Evolutionary conservation across 2,888 invertebrate genomes (phyloP).

Genomic region (Xanthia icteritia): DNA sequence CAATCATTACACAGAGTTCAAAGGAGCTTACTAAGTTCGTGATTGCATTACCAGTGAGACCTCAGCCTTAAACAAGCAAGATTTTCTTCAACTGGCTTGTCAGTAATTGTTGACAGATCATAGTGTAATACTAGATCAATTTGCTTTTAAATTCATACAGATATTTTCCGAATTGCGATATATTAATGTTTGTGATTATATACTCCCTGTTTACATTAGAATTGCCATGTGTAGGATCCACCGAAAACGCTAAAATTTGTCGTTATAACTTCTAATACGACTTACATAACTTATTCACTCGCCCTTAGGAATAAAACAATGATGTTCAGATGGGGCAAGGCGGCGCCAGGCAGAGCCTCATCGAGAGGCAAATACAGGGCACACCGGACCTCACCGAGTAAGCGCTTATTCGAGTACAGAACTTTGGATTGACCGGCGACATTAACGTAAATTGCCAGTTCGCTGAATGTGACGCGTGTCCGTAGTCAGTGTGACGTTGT

Average conservation of each 20-base stretch:
- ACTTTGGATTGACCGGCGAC: slow-evolving; percentile 52
- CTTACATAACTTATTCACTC: slow-evolving; percentile 43
- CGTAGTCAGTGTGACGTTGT: background rate
- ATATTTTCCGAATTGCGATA: slow-evolving; percentile 9
- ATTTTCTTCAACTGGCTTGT: slow-evolving; percentile 1
- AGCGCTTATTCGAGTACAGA: slow-evolving; percentile 55
- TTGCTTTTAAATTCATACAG: slow-evolving; percentile 19
- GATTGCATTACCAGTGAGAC: background rate
- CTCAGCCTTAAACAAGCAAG: background rate
- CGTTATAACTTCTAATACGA: slow-evolving; percentile 33
- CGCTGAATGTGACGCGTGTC: slow-evolving; percentile 23
- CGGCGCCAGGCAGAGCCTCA: slow-evolving; percentile 50
- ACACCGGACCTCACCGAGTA: slow-evolving; percentile 10
- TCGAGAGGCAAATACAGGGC: slow-evolving; percentile 30
- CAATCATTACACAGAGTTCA: background rate
- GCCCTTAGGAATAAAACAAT: slow-evolving; percentile 41
- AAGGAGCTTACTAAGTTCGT: background rate
- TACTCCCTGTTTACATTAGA: slow-evolving; percentile 47
- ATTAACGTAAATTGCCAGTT: slow-evolving; percentile 49
- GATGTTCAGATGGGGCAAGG: slow-evolving; percentile 45
- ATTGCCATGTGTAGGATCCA: slow-evolving; percentile 47
- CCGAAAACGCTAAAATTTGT: slow-evolving; percentile 23
- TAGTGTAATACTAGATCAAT: slow-evolving; percentile 21
- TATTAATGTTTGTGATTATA: slow-evolving; percentile 32
- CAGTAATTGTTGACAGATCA: slow-evolving; percentile 1